These are phyloP conservation scores for Muricea muricata DNA, from an alignment of 92 coral and sea anemone species.

Conservation along the genomic window DNA sequence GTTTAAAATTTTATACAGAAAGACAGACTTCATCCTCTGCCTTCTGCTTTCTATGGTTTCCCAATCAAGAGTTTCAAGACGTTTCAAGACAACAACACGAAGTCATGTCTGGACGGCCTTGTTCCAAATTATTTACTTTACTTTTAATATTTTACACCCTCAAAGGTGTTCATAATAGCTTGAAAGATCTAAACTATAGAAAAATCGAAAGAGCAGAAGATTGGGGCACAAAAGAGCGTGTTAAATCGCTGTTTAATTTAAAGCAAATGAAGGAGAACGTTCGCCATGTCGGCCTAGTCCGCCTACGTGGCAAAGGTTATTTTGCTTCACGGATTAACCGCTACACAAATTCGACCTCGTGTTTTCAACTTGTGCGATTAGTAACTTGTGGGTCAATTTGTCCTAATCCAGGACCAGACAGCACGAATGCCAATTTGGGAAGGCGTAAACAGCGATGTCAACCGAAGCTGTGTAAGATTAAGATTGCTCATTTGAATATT, in stretches of 20 bases:
- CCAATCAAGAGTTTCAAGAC: too few relatives aligned
- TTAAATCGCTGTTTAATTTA: background rate
- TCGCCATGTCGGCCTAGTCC: conserved; percentile 36
- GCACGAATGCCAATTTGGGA: background rate
- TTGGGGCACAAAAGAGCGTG: background rate
- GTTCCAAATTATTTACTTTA: too few relatives aligned
- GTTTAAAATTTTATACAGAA: too few relatives aligned
- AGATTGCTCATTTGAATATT: too few relatives aligned
- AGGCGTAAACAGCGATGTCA: conserved; percentile 9
- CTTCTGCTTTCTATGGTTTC: too few relatives aligned
- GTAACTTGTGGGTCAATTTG: conserved; percentile 43
- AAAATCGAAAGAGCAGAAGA: too few relatives aligned
- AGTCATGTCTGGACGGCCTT: too few relatives aligned
- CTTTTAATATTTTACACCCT: too few relatives aligned
- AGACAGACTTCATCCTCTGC: too few relatives aligned
- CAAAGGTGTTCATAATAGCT: too few relatives aligned
- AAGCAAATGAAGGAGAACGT: background rate
- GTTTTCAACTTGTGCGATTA: conserved; percentile 40
- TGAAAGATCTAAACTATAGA: too few relatives aligned
- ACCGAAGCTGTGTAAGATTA: background rate
- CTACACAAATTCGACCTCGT: conserved; percentile 53
- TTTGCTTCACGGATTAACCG: conserved; percentile 52
- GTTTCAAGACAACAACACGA: too few relatives aligned
- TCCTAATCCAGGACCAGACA: conserved; percentile 44
- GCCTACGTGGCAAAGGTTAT: conserved; percentile 44